Percentiles rank a stretch among this genome's conserved stretches.
These are phyloP conservation scores for Napeogenes sylphis DNA, from an alignment of 2,888 invertebrate genomes.

Conservation along the genomic window DNA sequence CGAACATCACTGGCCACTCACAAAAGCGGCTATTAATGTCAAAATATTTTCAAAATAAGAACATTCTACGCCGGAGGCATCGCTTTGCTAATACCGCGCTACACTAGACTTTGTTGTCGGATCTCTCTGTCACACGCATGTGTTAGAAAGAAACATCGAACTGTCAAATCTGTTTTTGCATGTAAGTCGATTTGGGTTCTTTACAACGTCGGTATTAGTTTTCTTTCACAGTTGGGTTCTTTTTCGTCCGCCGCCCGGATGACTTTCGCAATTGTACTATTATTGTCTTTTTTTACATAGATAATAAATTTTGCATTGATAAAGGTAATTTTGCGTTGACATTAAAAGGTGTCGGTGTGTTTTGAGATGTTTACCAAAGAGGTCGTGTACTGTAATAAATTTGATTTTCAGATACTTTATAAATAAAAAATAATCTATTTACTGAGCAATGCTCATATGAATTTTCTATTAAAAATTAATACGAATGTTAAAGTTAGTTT, in stretches of 20 bases:
- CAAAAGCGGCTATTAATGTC: conserved; percentile 71
- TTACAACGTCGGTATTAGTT: conserved; percentile 18
- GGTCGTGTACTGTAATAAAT: too few species aligned
- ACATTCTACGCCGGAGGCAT: conserved; percentile 56
- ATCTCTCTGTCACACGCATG: conserved; percentile 6
- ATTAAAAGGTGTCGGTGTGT: conserved; percentile 18
- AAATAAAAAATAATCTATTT: too few species aligned
- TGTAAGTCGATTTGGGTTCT: conserved; percentile 26
- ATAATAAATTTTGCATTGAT: conserved; percentile 29
- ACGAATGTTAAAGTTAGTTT: too few species aligned
- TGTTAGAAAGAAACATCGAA: conserved; percentile 12
- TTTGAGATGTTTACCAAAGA: conserved; percentile 7
- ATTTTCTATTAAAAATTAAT: too few species aligned
- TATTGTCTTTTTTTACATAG: conserved; percentile 28
- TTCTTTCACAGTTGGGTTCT: conserved; percentile 31
- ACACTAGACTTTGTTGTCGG: conserved; percentile 14
- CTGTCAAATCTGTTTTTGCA: conserved; percentile 15
- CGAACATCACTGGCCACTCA: conserved; percentile 50
- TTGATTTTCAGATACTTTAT: too few species aligned
- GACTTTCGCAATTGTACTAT: conserved; percentile 32
- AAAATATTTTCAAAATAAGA: conserved; percentile 76
- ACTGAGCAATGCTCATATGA: too few species aligned
- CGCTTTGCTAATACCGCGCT: conserved; percentile 56
- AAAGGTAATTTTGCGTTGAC: conserved; percentile 26
- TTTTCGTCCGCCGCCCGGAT: conserved; percentile 33